phyloP scores from a whole-genome alignment of 2,888 invertebrate species.

The Rhagonycha fulva region DNA sequence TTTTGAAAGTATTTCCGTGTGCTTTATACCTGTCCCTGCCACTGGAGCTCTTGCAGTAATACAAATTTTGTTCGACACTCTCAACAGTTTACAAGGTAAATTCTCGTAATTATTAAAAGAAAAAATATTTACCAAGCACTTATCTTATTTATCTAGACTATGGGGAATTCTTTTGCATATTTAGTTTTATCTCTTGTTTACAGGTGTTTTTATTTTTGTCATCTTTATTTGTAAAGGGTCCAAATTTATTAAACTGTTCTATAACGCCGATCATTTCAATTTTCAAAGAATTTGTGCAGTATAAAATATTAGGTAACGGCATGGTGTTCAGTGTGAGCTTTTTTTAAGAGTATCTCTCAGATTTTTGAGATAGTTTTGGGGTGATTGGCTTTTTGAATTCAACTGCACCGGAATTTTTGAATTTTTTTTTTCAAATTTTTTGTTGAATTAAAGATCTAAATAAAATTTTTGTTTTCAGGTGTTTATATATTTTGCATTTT shows the following conservation, averaged over 20 bases:
- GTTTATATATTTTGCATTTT: conserved; percentile 74
- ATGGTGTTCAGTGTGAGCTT: not conserved
- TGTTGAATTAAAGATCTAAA: not conserved
- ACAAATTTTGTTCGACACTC: conserved; percentile 61
- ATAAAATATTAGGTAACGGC: not conserved
- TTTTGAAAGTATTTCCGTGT: conserved; percentile 66
- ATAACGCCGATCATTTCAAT: not conserved
- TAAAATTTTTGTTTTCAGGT: conserved; percentile 37
- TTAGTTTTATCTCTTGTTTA: not conserved
- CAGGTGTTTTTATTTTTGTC: not conserved
- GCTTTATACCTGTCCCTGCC: conserved; percentile 58
- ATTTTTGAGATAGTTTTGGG: not conserved
- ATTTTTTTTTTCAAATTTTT: not conserved
- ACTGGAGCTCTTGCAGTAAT: conserved; percentile 41
- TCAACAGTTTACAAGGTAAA: conserved; percentile 71
- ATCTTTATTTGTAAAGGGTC: not conserved
- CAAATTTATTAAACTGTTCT: not conserved
- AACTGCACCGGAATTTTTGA: not conserved
- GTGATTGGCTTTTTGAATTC: not conserved
- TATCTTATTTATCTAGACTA: not conserved
- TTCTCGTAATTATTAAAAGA: not conserved
- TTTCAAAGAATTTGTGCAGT: not conserved
- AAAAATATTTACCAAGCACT: not conserved
- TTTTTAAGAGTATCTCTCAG: not conserved
- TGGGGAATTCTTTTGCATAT: not conserved